Base-by-base conservation (phyloP, 2,797 vertebrate species). In the Hemitrygon akajei region DNA sequence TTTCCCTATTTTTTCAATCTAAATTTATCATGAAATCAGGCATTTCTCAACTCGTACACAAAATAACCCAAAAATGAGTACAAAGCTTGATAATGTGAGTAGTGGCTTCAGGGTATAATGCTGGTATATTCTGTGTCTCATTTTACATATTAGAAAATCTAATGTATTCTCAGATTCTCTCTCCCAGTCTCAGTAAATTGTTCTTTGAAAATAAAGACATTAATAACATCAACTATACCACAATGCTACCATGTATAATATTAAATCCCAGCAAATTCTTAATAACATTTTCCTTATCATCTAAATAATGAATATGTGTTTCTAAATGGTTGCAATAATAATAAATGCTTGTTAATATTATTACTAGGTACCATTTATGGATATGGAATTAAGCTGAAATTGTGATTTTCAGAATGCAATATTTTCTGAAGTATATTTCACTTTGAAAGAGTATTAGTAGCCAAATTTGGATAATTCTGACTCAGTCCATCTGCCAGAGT, bases 61-160 rank as follows among this genome's bases (percentile, higher is more conserved):
- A 93, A 76, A 76, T 93, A 73, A 75, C 22, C 47, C 47, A 93
- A 76, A 56, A 7, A 14, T 76, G 37, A 76, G 73, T 56, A n/a
- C 1, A 93, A 47, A 7, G 22, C 40, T 76, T 25, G 25, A 75
- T 93, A 75, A 76, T 76, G 40, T 76, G 40, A 58, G 37, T 93
- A 56, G 71, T 93, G 40, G 47, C 12, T 58, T 47, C 37, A 0
- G 25, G 14, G 47, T 93, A n/a, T 75, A 92, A 92, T 93, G 91
- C 76, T n/a, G 89, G n/a, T 93, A 75, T 93, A 75, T 76, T 75
- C 71, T 93, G 69, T 76, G 69, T 76, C 56, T 93, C 91, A 93
- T 75, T 93, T 93, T 58, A 93, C 91, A 93, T 93, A 75, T 93
- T 56, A 56, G 37, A 93, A 93, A 76, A 9, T 66, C 71, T 91